Conservation (phyloP, 2,113 vertebrate genomes). For the Ammospiza caudacuta region DNA sequence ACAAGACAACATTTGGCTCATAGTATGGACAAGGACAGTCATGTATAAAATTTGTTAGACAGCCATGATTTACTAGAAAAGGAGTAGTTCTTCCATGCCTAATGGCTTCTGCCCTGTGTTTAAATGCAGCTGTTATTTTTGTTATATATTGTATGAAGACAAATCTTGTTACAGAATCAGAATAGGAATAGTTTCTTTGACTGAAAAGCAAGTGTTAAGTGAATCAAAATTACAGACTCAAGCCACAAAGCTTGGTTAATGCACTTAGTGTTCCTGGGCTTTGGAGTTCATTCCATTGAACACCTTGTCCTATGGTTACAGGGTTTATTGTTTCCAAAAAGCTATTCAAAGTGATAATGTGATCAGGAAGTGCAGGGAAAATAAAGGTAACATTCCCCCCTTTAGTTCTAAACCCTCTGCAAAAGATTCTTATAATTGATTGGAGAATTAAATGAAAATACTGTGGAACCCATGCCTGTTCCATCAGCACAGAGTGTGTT, state of each 20-base stretch:
- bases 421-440: neutral
- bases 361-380: neutral
- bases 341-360: neutral
- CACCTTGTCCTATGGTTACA: neutral
- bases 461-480: neutral
- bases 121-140: conserved; percentile 45
- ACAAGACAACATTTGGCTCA: conserved; percentile 3
- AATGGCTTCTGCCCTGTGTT: conserved; percentile 31
- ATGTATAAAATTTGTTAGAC: conserved; percentile 40
- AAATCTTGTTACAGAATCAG: neutral
- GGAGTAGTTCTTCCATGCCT: neutral
- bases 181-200: conserved; percentile 16
- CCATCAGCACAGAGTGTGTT: neutral
- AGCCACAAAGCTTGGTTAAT: neutral
- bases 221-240: neutral
- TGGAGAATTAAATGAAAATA: neutral
- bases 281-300: neutral
- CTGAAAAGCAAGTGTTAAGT: neutral
- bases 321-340: neutral
- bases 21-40: neutral
- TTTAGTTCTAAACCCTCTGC: neutral
- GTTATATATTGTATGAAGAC: conserved; percentile 20
- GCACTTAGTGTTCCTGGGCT: neutral
- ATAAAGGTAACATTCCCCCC: neutral
- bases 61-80: conserved; percentile 17